Base-by-base conservation (phyloP, 2,113 vertebrate species). In the Pholis gunnellus region DNA sequence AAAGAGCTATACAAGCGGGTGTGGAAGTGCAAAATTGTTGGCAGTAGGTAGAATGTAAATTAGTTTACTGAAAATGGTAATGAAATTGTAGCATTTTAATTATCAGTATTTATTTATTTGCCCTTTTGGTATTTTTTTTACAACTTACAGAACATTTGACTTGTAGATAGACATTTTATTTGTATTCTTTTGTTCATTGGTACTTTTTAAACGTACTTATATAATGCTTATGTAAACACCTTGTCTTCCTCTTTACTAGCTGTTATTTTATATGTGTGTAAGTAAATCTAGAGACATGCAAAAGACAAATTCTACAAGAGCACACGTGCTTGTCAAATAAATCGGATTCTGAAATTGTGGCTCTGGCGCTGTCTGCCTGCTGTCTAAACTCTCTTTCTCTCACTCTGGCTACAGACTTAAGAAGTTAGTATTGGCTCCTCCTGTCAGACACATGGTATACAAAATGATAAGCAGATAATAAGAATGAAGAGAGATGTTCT, bases 391-490 rank as follows among this genome's bases (percentile, higher is more conserved):
- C 17, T 1, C 13, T 68, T 25, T 73, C 20, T 52, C 25, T 5
- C 17, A 44, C 18, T 74, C 29, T 65, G 64, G n/a, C 18, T 80
- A 31, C 42, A 77, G 38, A 46, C 64, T 17, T 59, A 71, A 73
- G n/a, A 60, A 27, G 69, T 65, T 59, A 60, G 8, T 61, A 29
- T 22, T 50, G 76, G 40, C 44, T 81, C 70, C 59, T 76, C 22
- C 36, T 71, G 72, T 60, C 34, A 82, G 48, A 77, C 75, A 52
- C 31, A 79, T 14, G 18, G 36, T 40, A 29, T 36, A 54, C 17
- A 78, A 81, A 79, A 74, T 29, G 74, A 84, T 84, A 54, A 72
- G 46, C 72, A 71, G 72, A 87, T 87, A 84, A 91, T 81, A 81
- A 66, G 60, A 83, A 83, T 75, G 54, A 86, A 86, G 75, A 80